Percentiles rank a stretch among this genome's conserved stretches.
Conservation (phyloP, 1,140 invertebrate species). For the Drosophila kanapiae region DNA sequence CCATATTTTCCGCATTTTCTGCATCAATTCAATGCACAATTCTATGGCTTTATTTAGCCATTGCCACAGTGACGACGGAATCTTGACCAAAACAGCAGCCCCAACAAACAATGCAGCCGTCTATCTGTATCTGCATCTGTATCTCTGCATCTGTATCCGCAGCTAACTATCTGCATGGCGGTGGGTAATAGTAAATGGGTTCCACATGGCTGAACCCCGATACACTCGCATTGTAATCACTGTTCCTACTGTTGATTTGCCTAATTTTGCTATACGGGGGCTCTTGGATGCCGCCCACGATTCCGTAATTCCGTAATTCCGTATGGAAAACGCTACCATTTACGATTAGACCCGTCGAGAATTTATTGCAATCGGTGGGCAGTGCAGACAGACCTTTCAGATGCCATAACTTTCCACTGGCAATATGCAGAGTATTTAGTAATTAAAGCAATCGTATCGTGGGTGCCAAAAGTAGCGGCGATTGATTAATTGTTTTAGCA, state of each 20-base stretch:
- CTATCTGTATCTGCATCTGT: slow-evolving; percentile 15
- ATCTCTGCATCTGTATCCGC: slow-evolving; percentile 22
- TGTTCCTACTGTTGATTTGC: slow-evolving; percentile 70
- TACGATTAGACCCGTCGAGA: slow-evolving; percentile 23
- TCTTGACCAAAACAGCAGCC: slow-evolving; percentile 28
- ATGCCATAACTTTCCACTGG: slow-evolving; percentile 54
- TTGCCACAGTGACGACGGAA: slow-evolving; percentile 25
- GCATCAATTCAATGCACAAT: slow-evolving; percentile 42
- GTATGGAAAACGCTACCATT: slow-evolving; percentile 32
- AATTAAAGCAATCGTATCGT: slow-evolving; percentile 54
- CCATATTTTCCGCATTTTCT: slow-evolving; percentile 28
- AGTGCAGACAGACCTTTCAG: slow-evolving; percentile 63
- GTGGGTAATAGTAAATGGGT: slow-evolving; percentile 38
- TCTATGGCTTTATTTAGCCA: slow-evolving; percentile 52
- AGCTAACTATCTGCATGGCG: slow-evolving; percentile 39
- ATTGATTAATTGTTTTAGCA: slow-evolving; percentile 65
- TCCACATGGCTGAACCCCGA: slow-evolving; percentile 60
- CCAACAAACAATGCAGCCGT: slow-evolving; percentile 11
- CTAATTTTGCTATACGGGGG: slow-evolving; percentile 73
- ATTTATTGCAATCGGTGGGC: slow-evolving; percentile 81
- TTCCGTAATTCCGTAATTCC: slow-evolving; percentile 47
- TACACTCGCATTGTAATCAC: slow-evolving; percentile 29
- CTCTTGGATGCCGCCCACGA: slow-evolving; percentile 73
- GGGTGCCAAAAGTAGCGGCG: slow-evolving; percentile 46
- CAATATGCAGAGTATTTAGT: slow-evolving; percentile 48